Evolutionary conservation across 2,113 vertebrate species (phyloP), one percentile per base, ranked within the genome.

Genomic region (Fukomys damarensis): DNA sequence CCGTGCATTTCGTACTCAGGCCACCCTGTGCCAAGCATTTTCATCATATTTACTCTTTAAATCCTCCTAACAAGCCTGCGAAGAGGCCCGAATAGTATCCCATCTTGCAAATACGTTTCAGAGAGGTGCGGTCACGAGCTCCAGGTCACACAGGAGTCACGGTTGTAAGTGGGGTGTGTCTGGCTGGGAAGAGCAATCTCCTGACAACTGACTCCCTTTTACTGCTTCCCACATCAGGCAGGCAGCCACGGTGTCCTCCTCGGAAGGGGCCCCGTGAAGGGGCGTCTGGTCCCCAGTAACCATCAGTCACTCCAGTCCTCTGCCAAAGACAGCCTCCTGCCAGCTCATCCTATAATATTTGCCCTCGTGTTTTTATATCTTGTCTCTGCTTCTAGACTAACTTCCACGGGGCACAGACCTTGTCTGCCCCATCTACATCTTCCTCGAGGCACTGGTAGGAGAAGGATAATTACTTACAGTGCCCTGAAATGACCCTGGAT

Each of bases 401-500:
- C 68, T 89, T 94, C 70, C 56, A 59, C 43, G 72, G 65, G 82
- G 74, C 74, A 1, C 22, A 22, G 41, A 76, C 83, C 16, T 93
- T 59, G 43, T 24, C 54, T 35, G 19, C 52, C 30, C 20, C 72
- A 24, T 41, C 74, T 41, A 0, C 0, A 43, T 70, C 89, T 91
- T 56, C 66, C 22, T 30, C 0, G 7, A 54, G 61, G 61, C 92
- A 77, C 56, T 66, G 89, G 86, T 68, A 86, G 46, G 74, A 28
- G 61, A 49, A 41, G 58, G 41, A 26, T 41, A 70, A 70, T 65
- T 81, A 66, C 65, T 49, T 70, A 66, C 3, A 63, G 84, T 76
- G 28, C 43, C 63, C 32, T 17, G 17, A 63, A 76, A 86, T 81
- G 90, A 80, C 83, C 79, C 93, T 83, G 83, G 93, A 86, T 84